Percentiles rank a stretch among this genome's conserved stretches.
Conservation (phyloP, 2,113 vertebrate species). For the Leptobrachium ailaonicum region DNA sequence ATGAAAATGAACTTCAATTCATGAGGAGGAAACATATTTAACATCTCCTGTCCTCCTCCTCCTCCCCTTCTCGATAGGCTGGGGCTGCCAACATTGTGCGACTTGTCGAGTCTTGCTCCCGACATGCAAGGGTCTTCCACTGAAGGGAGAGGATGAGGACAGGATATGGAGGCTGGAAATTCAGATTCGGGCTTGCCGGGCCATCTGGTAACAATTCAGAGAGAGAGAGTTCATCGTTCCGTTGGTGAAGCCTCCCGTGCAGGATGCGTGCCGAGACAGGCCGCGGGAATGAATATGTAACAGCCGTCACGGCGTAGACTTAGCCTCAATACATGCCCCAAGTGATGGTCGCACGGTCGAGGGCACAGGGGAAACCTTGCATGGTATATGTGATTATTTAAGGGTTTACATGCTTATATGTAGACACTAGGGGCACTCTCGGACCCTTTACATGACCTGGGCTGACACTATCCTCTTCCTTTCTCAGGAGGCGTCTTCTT, state of each 20-base stretch:
- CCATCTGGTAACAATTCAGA: slow-evolving; percentile 10
- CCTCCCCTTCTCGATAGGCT: too few species aligned
- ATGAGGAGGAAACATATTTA: too few species aligned
- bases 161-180: background rate
- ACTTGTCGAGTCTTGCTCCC: too few species aligned
- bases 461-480: background rate
- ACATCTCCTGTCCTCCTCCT: too few species aligned
- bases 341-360: too few species aligned
- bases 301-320: too few species aligned
- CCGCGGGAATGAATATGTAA: background rate
- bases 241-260: background rate
- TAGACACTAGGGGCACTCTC: background rate
- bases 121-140: background rate
- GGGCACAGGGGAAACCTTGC: too few species aligned
- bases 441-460: background rate
- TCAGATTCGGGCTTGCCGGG: background rate
- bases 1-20: too few species aligned
- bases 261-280: background rate
- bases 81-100: too few species aligned
- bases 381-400: too few species aligned
- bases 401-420: too few species aligned
- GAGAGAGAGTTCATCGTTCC: background rate
- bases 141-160: background rate
- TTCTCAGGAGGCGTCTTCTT: background rate
- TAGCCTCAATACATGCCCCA: too few species aligned